A percentile compares a stretch with the other conserved stretches of the same genome.
These are phyloP conservation scores for Knipowitschia caucasica DNA, from an alignment of 2,797 vertebrate species.

Conservation along the genomic window DNA sequence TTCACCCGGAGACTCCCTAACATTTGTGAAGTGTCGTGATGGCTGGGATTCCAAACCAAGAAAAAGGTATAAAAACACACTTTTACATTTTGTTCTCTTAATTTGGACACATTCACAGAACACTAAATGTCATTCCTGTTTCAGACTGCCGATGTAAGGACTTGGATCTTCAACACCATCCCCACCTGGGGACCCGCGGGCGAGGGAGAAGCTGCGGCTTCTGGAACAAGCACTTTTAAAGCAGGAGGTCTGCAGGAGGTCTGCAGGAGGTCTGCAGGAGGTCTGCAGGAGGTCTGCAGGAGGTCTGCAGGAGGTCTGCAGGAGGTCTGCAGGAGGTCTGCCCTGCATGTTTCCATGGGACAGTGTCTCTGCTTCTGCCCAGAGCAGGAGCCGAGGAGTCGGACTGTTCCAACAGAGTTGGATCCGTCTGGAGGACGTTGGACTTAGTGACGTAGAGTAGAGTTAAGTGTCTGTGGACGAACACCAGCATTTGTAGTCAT, in stretches of 20 bases:
- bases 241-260: slow-evolving; percentile 31
- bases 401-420: slow-evolving; percentile 10
- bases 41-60: slow-evolving; percentile 85
- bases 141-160: slow-evolving; percentile 66
- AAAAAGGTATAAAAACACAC: slow-evolving; percentile 73
- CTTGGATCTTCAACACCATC: slow-evolving; percentile 37
- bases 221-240: slow-evolving; percentile 65
- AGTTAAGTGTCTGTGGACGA: slow-evolving; percentile 41
- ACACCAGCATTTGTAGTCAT: slow-evolving; percentile 51
- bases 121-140: slow-evolving; percentile 17
- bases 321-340: slow-evolving; percentile 20
- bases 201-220: slow-evolving; percentile 36
- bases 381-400: neutral
- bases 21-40: slow-evolving; percentile 85
- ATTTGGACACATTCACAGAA: no score
- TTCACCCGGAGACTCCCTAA: slow-evolving; percentile 81
- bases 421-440: slow-evolving; percentile 27
- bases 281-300: no score
- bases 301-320: slow-evolving; percentile 23
- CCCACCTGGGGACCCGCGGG: slow-evolving; percentile 48
- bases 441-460: slow-evolving; percentile 45
- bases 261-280: slow-evolving; percentile 19
- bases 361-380: slow-evolving; percentile 18
- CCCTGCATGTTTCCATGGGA: slow-evolving; percentile 29
- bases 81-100: neutral